Base-by-base conservation (phyloP, 2,797 vertebrate species). In the Margarornis squamiger region DNA sequence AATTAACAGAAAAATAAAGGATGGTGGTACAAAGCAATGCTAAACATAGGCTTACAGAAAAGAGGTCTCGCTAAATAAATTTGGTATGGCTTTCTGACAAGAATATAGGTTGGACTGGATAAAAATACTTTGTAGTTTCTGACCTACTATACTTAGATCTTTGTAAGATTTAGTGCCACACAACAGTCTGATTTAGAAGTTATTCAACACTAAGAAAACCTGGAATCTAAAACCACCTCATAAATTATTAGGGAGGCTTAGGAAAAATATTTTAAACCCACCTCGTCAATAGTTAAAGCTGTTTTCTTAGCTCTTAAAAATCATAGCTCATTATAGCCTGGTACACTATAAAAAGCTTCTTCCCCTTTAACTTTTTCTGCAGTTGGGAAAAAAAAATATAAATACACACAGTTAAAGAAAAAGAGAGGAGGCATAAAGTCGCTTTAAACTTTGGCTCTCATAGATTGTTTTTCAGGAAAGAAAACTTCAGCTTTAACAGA, bases 91-190 rank as follows among this genome's bases (percentile, higher is more conserved):
- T 95, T 95, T 95, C 88, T 88, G 88, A 95, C 90, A 95, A 94
- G 95, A 97, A 97, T 95, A 97, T 95, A 97, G 95, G 95, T 92
- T 96, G 95, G 92, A 93, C 80, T 81, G 79, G 94, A 95, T 97
- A 97, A 97, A 97, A 97, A 97, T 95, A 97, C 39, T 73, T 82
- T 73, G 88, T 89, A 95, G 90, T 95, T 95, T 97, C 90, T 95
- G 92, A 96, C 93, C 95, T 95, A 70, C 94, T 96, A 96, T 97
- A 95, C 90, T 94, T 92, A 90, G 92, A 96, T 93, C 80, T 81
- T 62, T 55, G 66, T 81, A 86, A 94, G 77, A 94, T 88, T 92
- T 93, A 93, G 48, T 24, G 41, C 63, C 85, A 88, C 70, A 66
- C 77, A 92, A 29, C 91, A 95, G 76, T 84, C 86, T 93, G 93